phyloP scores from a whole-genome alignment of 1,140 invertebrate species.

The Anastatus disparis region DNA sequence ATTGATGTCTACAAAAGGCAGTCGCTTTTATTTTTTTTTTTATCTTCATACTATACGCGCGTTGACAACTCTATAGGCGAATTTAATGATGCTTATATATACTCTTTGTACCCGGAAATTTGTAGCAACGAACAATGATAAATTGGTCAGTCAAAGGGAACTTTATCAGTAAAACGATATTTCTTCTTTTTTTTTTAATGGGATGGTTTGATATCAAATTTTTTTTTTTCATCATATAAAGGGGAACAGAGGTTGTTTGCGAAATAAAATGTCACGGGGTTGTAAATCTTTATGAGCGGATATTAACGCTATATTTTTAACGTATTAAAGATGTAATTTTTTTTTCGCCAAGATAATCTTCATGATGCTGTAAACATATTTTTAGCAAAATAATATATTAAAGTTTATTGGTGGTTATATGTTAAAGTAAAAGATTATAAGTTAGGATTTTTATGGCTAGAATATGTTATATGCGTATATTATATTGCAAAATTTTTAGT shows the following conservation, averaged over 20 bases:
- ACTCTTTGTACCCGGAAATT: slow-evolving; percentile 8
- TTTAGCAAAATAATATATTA: too few species aligned
- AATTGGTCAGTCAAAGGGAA: slow-evolving; percentile 17
- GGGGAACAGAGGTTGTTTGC: background rate
- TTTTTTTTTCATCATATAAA: too few species aligned
- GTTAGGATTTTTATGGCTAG: too few species aligned
- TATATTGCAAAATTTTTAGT: too few species aligned
- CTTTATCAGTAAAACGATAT: slow-evolving; percentile 11
- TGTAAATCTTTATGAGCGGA: background rate
- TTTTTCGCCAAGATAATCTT: too few species aligned
- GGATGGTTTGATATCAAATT: background rate
- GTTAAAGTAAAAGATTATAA: too few species aligned
- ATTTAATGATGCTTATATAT: slow-evolving; percentile 34
- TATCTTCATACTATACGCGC: background rate
- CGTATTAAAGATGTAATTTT: background rate
- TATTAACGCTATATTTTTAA: background rate
- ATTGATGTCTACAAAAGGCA: slow-evolving; percentile 3
- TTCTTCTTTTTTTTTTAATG: background rate
- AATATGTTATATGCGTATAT: too few species aligned
- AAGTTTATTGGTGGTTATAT: too few species aligned
- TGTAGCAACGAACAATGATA: slow-evolving; percentile 12
- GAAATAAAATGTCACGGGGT: background rate
- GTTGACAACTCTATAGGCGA: slow-evolving; percentile 5
- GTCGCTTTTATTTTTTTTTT: background rate
- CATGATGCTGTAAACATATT: background rate